Base-by-base conservation (phyloP, 2,113 vertebrate genomes). In the Podocnemis expansa region DNA sequence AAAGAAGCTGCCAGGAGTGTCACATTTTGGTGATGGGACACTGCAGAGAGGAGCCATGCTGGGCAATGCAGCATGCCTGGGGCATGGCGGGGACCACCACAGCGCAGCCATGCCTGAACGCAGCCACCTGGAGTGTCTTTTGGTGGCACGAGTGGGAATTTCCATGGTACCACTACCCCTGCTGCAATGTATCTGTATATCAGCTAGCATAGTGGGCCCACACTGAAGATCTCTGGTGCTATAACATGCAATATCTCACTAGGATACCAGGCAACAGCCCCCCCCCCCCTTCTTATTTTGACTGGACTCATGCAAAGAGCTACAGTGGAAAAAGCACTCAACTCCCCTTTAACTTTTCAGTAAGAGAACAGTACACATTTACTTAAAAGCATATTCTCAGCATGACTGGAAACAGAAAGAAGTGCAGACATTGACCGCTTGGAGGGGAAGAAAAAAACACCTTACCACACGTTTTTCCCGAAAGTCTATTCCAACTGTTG, bases 381-480 rank as follows among this genome's bases (percentile, higher is more conserved):
- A 56, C 7, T 5, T 1, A 2, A 51, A n/a, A 38, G 43, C 17
- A 41, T 14, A 0, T 25, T 43, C 10, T 52, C 55, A 47, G 49
- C 19, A 47, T n/a, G 27, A 67, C 34, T 0, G 1, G 13, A 16
- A 24, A 73, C 4, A 24, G 19, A n/a, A 45, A 52, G 19, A 70
- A 5, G 10, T 21, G 38, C 25, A 21, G 52, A 21, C 19, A 24
- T 27, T 43, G 5, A 5, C 22, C 0, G 0, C 1, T 25, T 0
- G 22, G n/a, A n/a, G n/a, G n/a, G n/a, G n/a, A n/a, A 84, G 55
- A 49, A 88, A 98, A n/a, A n/a, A n/a, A n/a, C n/a, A n/a, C n/a
- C 99, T 99, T 89, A 99, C 99, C 99, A 99, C 99, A 96, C 99
- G 98, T 96, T 99, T 99, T 99, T 99, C 99, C 98, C 99, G 98